These are phyloP conservation scores for Erynnis tages DNA, from an alignment of 2,888 invertebrate genomes.

Conservation along the genomic window DNA sequence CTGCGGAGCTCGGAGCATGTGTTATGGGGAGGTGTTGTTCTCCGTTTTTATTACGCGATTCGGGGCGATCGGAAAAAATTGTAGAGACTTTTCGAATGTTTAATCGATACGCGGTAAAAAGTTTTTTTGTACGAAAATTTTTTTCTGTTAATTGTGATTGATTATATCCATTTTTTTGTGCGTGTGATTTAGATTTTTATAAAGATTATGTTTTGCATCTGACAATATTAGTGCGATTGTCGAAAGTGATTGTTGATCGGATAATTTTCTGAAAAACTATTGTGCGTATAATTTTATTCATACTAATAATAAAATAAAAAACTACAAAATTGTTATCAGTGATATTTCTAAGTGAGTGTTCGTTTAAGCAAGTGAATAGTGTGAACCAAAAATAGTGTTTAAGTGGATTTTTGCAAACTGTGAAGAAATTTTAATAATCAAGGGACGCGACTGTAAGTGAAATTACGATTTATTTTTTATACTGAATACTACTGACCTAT, in stretches of 20 bases:
- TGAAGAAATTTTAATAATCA: no score
- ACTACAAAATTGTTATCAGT: neutral
- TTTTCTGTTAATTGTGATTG: neutral
- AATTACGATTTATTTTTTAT: no score
- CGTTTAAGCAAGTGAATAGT: neutral
- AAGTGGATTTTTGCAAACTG: constrained; percentile 1
- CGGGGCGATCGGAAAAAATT: constrained; percentile 15
- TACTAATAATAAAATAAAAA: neutral
- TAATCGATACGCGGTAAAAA: neutral
- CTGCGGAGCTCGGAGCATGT: constrained; percentile 46
- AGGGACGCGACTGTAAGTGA: no score
- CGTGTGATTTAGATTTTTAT: no score
- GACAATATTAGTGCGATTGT: neutral
- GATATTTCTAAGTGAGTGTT: neutral
- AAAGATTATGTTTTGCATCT: no score
- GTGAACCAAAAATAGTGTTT: neutral
- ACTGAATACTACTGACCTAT: no score
- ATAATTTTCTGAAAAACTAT: neutral
- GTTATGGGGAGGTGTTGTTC: constrained; percentile 27
- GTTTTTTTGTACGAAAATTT: neutral
- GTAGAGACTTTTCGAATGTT: neutral
- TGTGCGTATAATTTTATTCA: neutral
- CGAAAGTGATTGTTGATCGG: neutral
- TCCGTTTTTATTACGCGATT: constrained; percentile 24
- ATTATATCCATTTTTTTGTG: no score